These are phyloP conservation scores for Aethina tumida DNA, from an alignment of 1,140 invertebrate genomes.

Conservation along the genomic window DNA sequence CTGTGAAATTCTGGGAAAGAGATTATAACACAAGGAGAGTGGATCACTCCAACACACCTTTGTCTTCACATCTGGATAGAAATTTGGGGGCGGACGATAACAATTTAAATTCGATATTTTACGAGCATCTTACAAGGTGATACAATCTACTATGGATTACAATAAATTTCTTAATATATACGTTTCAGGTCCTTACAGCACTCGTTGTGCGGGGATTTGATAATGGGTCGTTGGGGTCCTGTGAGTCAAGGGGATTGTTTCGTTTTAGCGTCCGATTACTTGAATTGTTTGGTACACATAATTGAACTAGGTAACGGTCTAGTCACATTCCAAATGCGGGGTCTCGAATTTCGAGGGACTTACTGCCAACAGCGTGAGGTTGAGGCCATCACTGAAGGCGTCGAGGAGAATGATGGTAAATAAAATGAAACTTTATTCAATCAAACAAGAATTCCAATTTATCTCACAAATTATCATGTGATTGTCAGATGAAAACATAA, in stretches of 20 bases:
- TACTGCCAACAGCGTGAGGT: slow-evolving; percentile 98
- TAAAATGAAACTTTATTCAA: no score
- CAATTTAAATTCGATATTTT: slow-evolving; percentile 98
- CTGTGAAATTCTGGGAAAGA: slow-evolving; percentile 98
- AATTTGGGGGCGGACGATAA: slow-evolving; percentile 96
- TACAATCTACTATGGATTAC: no score
- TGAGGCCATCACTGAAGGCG: slow-evolving; percentile 95
- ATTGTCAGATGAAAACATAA: no score
- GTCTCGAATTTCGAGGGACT: slow-evolving; percentile 94
- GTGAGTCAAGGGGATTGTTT: slow-evolving; percentile 95
- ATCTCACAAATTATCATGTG: no score
- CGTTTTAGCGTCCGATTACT: slow-evolving; percentile 91
- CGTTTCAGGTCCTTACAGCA: slow-evolving; percentile 91
- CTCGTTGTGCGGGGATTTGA: slow-evolving; percentile 89
- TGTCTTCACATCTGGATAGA: slow-evolving; percentile 89
- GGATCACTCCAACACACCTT: slow-evolving; percentile 93
- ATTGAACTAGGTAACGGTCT: slow-evolving; percentile 97
- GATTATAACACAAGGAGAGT: slow-evolving; percentile 96
- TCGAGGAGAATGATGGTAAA: slow-evolving; percentile 84
- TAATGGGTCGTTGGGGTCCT: slow-evolving; percentile 84
- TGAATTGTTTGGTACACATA: slow-evolving; percentile 96
- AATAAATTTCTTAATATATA: no score
- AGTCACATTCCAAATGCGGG: slow-evolving; percentile 96
- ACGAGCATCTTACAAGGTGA: slow-evolving; percentile 86
- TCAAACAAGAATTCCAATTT: no score